Evolutionary conservation across 2,888 invertebrate genomes (phyloP), one percentile per base, ranked within the genome.

Genomic region (Helicoverpa assulta): DNA sequence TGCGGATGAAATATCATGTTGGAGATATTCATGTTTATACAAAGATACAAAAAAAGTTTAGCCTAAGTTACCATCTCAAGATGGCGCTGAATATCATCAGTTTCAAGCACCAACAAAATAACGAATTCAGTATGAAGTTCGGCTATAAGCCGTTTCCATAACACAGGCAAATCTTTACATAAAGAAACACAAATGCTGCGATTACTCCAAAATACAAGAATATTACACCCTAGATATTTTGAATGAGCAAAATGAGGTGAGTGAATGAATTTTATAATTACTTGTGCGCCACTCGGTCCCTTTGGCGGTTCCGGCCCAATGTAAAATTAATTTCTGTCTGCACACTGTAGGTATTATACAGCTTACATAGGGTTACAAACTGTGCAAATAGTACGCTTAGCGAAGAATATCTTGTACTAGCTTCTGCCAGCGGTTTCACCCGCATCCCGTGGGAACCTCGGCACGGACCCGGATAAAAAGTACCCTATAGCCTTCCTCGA

Each of bases 301-400:
- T 71, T 60, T 71, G 86, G 85, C 76, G 70, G 78, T 85, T 73
- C 83, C 81, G 76, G 81, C 73, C 80, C 84, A 81, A 86, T 88
- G 88, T 87, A 86, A 90, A 89, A 91, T 91, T 90, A 90, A 91
- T 91, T 90, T 90, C 82, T 77, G 76, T 82, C 77, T 76, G 79
- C 80, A 85, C 80, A 75, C 69, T 63, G 75, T 26, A 61, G 70
- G 69, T 70, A 80, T 82, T 81, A 81, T 70, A 74, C 56, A 68
- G 65, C 66, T 82, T 66, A 77, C 65, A 78, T 73, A 57, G 56
- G 72, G 70, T 66, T 69, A 66, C 60, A 67, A 72, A 70, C 53
- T 76, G 60, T 63, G 54, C 62, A 69, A 78, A 69, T 47, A 63
- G 60, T 70, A 73, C 67, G 68, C 5, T 67, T 73, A 51, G 52